Conservation (phyloP, 2,888 invertebrate species). For the Calameuta filiformis region DNA sequence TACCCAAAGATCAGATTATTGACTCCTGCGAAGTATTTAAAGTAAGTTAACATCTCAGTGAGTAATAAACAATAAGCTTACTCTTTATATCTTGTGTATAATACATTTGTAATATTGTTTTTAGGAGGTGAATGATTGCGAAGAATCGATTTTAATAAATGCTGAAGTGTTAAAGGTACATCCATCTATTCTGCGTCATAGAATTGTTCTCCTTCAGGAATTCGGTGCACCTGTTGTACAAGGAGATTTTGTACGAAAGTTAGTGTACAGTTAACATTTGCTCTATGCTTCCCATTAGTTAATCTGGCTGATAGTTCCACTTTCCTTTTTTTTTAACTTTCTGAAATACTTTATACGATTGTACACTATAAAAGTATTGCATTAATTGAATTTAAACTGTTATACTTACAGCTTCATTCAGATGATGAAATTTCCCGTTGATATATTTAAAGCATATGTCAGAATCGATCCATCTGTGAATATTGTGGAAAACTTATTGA, state of each 20-base stretch:
- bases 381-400: neutral
- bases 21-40: constrained; percentile 18
- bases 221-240: constrained; percentile 32
- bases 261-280: neutral
- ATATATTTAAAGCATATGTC: constrained; percentile 60
- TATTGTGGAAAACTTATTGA: constrained; percentile 61
- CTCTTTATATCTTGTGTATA: neutral
- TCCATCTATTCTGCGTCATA: constrained; percentile 31
- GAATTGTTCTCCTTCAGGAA: constrained; percentile 45
- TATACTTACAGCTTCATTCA: constrained; percentile 54
- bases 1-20: constrained; percentile 14
- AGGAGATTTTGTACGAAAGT: neutral
- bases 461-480: constrained; percentile 61
- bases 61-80: neutral
- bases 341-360: neutral
- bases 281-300: neutral
- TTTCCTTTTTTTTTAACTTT: neutral
- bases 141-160: neutral
- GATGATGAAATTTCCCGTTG: constrained; percentile 57
- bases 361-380: no score
- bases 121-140: neutral
- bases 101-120: neutral
- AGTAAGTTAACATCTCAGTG: constrained; percentile 18
- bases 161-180: neutral
- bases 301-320: neutral